A percentile compares a stretch with the other conserved stretches of the same genome.
phyloP scores from a whole-genome alignment of 2,888 invertebrate species.

The Drosophila robusta region DNA sequence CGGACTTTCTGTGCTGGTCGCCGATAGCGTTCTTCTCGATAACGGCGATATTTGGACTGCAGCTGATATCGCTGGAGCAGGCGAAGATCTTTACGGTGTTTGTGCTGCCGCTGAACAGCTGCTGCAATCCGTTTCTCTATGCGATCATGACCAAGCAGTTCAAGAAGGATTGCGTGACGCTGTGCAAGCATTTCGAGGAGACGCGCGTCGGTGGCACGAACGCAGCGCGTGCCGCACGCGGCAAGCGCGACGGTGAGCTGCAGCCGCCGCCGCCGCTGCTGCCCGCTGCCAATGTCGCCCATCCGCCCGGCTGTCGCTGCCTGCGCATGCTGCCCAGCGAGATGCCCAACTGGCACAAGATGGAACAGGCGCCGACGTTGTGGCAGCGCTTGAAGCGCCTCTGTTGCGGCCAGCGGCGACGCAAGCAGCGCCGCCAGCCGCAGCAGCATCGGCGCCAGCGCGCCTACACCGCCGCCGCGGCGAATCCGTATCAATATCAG shows the following conservation, averaged over 20 bases:
- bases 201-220: slow-evolving; percentile 88
- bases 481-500: slow-evolving; percentile 90
- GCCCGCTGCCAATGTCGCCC: slow-evolving; percentile 77
- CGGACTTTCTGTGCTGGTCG: slow-evolving; percentile 99
- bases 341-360: slow-evolving; percentile 84
- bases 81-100: slow-evolving; percentile 98
- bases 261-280: slow-evolving; percentile 86
- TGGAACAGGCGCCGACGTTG: slow-evolving; percentile 70
- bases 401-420: slow-evolving; percentile 64
- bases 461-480: slow-evolving; percentile 85
- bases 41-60: slow-evolving; percentile 96
- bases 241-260: slow-evolving; percentile 88
- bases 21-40: slow-evolving; percentile 98
- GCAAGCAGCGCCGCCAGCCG: slow-evolving; percentile 66
- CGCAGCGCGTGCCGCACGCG: slow-evolving; percentile 44
- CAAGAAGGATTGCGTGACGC: slow-evolving; percentile 97
- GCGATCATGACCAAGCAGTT: slow-evolving; percentile 99
- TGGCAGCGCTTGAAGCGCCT: slow-evolving; percentile 83
- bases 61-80: slow-evolving; percentile 95
- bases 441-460: slow-evolving; percentile 69
- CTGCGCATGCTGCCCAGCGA: slow-evolving; percentile 85
- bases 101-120: slow-evolving; percentile 97
- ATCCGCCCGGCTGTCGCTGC: slow-evolving; percentile 86
- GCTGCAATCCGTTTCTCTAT: slow-evolving; percentile 99
- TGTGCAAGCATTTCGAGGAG: slow-evolving; percentile 98